Conservation (phyloP, 2,113 vertebrate species). For the Corvus hawaiiensis region DNA sequence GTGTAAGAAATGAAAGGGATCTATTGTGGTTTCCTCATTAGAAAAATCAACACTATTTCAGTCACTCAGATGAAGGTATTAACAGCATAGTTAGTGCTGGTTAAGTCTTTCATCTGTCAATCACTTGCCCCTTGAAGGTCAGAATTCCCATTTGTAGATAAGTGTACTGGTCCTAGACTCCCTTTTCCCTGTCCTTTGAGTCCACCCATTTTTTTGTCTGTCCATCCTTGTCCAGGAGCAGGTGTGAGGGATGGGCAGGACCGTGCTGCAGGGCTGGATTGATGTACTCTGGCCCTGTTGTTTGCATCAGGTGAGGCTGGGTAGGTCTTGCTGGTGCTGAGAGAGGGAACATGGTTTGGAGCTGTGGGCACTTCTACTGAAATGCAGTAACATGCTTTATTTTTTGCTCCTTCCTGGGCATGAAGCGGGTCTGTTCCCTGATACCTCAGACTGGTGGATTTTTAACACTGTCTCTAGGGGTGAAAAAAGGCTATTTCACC, state of each 20-base stretch:
- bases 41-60: neutral
- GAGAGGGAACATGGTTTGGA: neutral
- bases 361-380: neutral
- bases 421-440: neutral
- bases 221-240: neutral
- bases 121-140: neutral
- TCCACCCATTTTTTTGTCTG: neutral
- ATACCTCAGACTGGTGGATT: neutral
- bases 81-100: neutral
- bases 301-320: neutral
- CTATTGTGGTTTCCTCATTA: neutral
- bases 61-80: neutral
- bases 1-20: neutral
- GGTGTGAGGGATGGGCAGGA: rapidly evolving
- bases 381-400: neutral
- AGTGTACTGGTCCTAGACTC: neutral
- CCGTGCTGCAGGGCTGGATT: neutral
- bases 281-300: neutral
- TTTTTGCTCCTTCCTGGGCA: neutral
- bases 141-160: neutral
- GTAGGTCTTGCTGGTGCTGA: neutral
- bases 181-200: neutral
- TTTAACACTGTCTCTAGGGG: neutral
- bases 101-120: neutral
- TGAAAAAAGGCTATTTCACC: neutral